These are phyloP conservation scores for Aphyosemion australe DNA, from an alignment of 2,113 vertebrate species.

Conservation along the genomic window DNA sequence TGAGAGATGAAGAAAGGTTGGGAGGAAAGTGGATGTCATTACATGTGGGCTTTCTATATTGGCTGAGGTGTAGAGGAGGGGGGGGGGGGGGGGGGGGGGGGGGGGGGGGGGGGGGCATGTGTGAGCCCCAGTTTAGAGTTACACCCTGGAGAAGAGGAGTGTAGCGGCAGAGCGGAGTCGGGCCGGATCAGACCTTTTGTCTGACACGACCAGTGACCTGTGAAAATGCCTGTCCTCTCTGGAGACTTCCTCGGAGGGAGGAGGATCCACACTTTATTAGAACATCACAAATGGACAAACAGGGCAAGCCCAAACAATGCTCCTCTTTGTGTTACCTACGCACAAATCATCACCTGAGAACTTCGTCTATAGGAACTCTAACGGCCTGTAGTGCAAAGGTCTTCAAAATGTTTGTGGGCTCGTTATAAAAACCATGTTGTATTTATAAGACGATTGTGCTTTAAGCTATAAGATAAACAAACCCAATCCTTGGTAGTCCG, in stretches of 20 bases:
- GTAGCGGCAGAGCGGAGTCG: slow-evolving; percentile 17
- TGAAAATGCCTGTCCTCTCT: slow-evolving; percentile 64
- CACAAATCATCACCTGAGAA: slow-evolving; percentile 45
- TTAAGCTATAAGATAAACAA: too few species aligned
- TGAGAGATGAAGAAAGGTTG: slow-evolving; percentile 37
- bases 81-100: too few species aligned
- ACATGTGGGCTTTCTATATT: slow-evolving; percentile 40
- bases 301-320: slow-evolving; percentile 49
- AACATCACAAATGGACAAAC: slow-evolving; percentile 57
- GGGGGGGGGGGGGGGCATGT: slow-evolving; percentile 3
- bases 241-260: slow-evolving; percentile 43
- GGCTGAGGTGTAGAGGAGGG: too few species aligned
- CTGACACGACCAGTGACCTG: slow-evolving; percentile 68
- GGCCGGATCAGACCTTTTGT: slow-evolving; percentile 55
- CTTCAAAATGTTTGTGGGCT: background rate
- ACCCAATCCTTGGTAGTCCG: too few species aligned
- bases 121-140: slow-evolving; percentile 66
- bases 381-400: background rate
- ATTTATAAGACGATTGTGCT: too few species aligned
- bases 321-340: slow-evolving; percentile 44
- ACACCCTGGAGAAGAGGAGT: slow-evolving; percentile 51
- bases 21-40: slow-evolving; percentile 50
- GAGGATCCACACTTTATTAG: slow-evolving; percentile 46
- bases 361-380: background rate
- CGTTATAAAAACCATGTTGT: background rate